Conservation (phyloP, 1,140 invertebrate genomes). For the Colletes gigas region DNA sequence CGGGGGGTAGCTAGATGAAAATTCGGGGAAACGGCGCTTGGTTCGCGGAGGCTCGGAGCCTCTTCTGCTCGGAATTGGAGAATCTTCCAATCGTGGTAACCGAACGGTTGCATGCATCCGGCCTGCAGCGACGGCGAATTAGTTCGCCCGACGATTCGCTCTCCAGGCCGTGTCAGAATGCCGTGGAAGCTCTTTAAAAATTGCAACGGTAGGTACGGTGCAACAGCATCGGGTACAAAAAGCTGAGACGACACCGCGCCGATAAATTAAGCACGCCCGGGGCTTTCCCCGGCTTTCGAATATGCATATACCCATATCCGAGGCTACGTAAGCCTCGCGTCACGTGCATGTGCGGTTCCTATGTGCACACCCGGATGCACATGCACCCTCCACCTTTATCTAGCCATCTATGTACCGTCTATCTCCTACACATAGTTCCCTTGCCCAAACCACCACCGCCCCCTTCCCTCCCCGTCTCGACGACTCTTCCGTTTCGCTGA, state of each 20-base stretch:
- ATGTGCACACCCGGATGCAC: conserved; percentile 16
- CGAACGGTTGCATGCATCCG: not conserved
- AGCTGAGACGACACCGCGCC: conserved; percentile 7
- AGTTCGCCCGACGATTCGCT: conserved; percentile 8
- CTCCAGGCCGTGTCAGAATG: not conserved
- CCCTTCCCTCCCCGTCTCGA: conserved; percentile 13
- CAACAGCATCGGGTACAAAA: conserved; percentile 4
- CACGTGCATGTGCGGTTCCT: conserved; percentile 1
- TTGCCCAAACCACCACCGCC: too few species aligned
- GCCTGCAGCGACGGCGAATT: not conserved
- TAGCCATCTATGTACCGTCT: not conserved
- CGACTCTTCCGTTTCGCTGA: conserved; percentile 12
- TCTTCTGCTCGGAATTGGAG: not conserved
- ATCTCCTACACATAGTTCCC: not conserved
- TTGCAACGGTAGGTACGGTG: not conserved
- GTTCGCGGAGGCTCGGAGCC: too few species aligned
- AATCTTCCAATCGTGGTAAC: not conserved
- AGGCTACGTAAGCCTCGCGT: conserved; percentile 18
- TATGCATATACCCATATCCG: conserved; percentile 17
- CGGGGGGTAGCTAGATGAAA: too few species aligned
- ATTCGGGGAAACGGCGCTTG: too few species aligned
- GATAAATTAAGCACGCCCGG: conserved; percentile 44
- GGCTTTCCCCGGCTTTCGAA: not conserved
- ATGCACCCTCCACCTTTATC: conserved; percentile 19
- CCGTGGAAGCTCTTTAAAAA: conserved; percentile 8